Base-by-base conservation (phyloP, 1,140 invertebrate genomes). In the Trialeurodes vaporariorum region DNA sequence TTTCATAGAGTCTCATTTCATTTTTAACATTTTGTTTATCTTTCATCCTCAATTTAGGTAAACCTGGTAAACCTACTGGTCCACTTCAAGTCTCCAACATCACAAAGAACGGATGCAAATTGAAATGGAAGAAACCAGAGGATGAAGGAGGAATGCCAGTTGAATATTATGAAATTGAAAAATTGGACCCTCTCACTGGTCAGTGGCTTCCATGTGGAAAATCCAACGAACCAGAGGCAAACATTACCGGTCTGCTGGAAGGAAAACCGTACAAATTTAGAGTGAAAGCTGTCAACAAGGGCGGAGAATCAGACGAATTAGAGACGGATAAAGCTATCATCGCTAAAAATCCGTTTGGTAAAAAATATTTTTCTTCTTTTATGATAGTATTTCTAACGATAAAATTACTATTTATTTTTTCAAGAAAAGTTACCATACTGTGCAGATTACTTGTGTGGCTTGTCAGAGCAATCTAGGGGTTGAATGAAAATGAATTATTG, bases 241-340 rank as follows among this genome's bases (percentile, higher is more conserved):
- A 91, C 70, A 85, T 96, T 2, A 90, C 86, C 23, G 93, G 93
- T 13, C 80, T 96, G 34, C 86, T 92, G 72, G 91, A 96, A 79
- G 93, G 95, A 63, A 97, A 99, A 78, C 92, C 93, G 11, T 99
- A 99, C 80, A 98, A 98, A 82, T 99, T 99, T 86, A 84, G 97
- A 60, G 96, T 99, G 0, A 90, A 92, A 73, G 98, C 98, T 24
- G 94, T 98, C n/a, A 99, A 99, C 77, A 94, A 94, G 75, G 94
- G 98, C 78, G 98, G 98, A 25, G 93, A 96, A 77, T 97, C 95
- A 34, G 95, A 98, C 71, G 92, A 95, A 71, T 79, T 99, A 49
- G 94, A 96, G 78, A 90, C 93, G 1, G 93, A 96, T 65, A 92
- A 94, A 75, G 85, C 92, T 25, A 96, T 96, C 66, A 88, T 96